Evolutionary conservation across 2,113 vertebrate species (phyloP), one percentile per base, ranked within the genome.

Genomic region (Anolis carolinensis): DNA sequence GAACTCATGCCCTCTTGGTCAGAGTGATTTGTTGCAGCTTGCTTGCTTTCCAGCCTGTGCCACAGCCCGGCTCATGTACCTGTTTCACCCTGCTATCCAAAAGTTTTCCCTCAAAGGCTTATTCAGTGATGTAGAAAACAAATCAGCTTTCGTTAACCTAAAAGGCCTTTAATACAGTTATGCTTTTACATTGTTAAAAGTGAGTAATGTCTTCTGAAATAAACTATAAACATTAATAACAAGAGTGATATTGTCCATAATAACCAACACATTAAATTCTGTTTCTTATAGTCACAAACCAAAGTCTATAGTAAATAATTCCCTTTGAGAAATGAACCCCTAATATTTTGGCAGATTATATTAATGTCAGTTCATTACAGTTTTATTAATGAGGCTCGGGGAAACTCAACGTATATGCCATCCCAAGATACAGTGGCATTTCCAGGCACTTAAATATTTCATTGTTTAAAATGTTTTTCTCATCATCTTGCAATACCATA

Each of bases 301-400:
- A 74, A 88, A 72, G 52, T 9, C 6, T 62, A 18, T 30, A 84
- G 74, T 52, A 82, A 84, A 77, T 63, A 39, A 9, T 70, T 50
- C 34, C 84, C 8, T 87, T 81, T 82, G 79, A 21, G 59, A 44
- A 74, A 44, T 44, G 5, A 44, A 44, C 39, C 39, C 39, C 2
- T 44, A 44, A 44, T 44, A 44, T 44, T n/a, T 44, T 44, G 39
- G 39, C 39, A 44, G 5, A 44, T 44, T 44, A 44, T 44, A 44
- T 91, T 93, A 90, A 80, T 89, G 83, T 82, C 67, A 79, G 79
- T 87, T 92, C 86, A 91, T 92, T 91, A 65, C 89, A 73, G 25
- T 89, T 86, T 92, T 90, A 90, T 86, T 87, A 91, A 90, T 89
- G 82, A 81, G 88, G 74, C 52, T 88, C 32, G 77, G 89, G 5